Base-by-base conservation (phyloP, 1,140 invertebrate genomes). In the Popillia japonica region DNA sequence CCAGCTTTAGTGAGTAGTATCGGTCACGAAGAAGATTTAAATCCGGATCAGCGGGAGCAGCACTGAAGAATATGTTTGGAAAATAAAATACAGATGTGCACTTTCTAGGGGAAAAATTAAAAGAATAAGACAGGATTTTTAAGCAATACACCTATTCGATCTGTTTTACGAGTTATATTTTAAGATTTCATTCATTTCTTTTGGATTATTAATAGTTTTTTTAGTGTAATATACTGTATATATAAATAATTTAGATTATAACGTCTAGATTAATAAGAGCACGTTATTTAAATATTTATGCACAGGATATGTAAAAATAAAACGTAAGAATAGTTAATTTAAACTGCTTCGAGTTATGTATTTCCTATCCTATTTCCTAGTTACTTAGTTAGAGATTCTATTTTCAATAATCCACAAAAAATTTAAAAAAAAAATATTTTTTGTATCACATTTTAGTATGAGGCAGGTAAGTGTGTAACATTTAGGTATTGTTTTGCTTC, bases 1-100 rank as follows among this genome's bases (percentile, higher is more conserved):
- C 85, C 86, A 8, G 81, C 83, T n/a, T 40, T 85, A n/a, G 75
- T 85, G 22, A 80, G 80, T 11, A 81, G 77, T 9, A 77, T 75
- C 20, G 72, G 11, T 59, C 80, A 75, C 34, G 68, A 77, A 10
- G 80, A 81, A 0, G 80, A 81, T n/a, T 9, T 78, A 44, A 68
- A 68, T 20, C 14, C 34, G 8, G 75, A 76, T 14, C 22, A 68
- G 20, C 61, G 76, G 40, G 76, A 77, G 34, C 76, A 77, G 34
- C 20, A 61, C 40, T 77, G 55, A 75, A 75, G 8, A 48, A 34
- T n/a, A n/a, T n/a, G n/a, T n/a, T n/a, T n/a, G n/a, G n/a, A n/a
- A n/a, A n/a, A n/a, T n/a, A n/a, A n/a, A n/a, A n/a, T n/a, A n/a
- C n/a, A n/a, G n/a, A n/a, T 6, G n/a, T 40, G 72, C 40, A 73